These are phyloP conservation scores for Trichoplusia ni DNA, from an alignment of 1,140 invertebrate genomes.

Conservation along the genomic window DNA sequence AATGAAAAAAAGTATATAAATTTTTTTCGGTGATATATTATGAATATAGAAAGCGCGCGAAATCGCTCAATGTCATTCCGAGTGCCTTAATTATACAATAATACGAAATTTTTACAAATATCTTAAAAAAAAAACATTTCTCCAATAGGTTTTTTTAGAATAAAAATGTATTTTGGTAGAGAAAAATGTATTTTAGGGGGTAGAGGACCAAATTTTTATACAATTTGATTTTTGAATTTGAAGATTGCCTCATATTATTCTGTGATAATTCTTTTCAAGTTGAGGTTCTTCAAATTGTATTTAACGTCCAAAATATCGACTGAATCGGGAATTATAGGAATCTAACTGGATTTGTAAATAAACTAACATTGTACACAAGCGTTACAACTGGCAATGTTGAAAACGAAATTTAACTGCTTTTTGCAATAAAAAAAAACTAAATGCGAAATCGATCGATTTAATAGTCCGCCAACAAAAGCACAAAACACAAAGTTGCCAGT, in stretches of 20 bases:
- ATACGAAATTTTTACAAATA: constrained; percentile 5
- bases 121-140: constrained; percentile 30
- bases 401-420: neutral
- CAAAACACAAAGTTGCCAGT: constrained; percentile 13
- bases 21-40: constrained; percentile 41
- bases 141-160: constrained; percentile 40
- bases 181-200: constrained; percentile 33
- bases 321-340: constrained; percentile 38
- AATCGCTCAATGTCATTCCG: constrained; percentile 73
- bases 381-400: constrained; percentile 17
- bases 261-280: constrained; percentile 78
- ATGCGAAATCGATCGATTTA: neutral
- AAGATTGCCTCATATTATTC: constrained; percentile 73
- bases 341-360: constrained; percentile 41
- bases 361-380: constrained; percentile 22
- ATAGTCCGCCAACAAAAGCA: neutral
- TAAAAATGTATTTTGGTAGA: constrained; percentile 47
- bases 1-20: constrained; percentile 30
- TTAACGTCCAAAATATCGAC: constrained; percentile 40
- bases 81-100: constrained; percentile 57
- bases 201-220: constrained; percentile 55
- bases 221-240: constrained; percentile 54
- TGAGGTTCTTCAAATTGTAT: constrained; percentile 73
- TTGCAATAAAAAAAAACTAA: neutral
- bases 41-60: constrained; percentile 6